Conservation (phyloP, 1,140 invertebrate genomes). For the Caenorhabditis latens region DNA sequence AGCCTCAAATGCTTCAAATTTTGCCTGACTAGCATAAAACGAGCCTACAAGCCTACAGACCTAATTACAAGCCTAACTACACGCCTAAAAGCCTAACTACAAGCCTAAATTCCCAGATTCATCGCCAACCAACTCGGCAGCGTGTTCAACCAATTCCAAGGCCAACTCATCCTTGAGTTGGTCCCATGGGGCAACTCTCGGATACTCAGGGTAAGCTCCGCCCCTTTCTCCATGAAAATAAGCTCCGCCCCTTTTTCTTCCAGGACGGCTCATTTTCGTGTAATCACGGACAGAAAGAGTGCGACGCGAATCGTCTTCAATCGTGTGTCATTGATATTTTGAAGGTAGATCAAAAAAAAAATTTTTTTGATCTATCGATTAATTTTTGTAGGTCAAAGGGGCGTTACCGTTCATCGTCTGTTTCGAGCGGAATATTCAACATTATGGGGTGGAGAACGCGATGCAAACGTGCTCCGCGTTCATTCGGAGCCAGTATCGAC, state of each 20-base stretch:
- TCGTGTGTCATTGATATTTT: slow-evolving; percentile 75
- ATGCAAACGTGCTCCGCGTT: slow-evolving; percentile 74
- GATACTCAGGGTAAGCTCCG: slow-evolving; percentile 69
- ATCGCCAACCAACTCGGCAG: slow-evolving; percentile 74
- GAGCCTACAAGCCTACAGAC: too few species aligned
- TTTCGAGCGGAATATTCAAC: slow-evolving; percentile 71
- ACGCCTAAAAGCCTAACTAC: too few species aligned
- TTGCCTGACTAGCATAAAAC: too few species aligned
- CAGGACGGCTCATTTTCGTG: slow-evolving; percentile 76
- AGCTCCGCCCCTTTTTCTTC: slow-evolving; percentile 11
- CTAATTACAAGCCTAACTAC: too few species aligned
- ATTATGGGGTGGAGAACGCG: slow-evolving; percentile 67
- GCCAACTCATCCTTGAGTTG: slow-evolving; percentile 73
- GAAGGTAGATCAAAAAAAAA: slow-evolving; percentile 48
- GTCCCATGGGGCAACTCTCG: slow-evolving; percentile 75
- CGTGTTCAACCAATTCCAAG: slow-evolving; percentile 71
- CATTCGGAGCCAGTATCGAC: slow-evolving; percentile 72
- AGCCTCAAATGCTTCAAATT: too few species aligned
- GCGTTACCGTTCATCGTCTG: slow-evolving; percentile 76
- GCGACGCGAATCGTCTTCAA: slow-evolving; percentile 76
- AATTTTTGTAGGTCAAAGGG: slow-evolving; percentile 61
- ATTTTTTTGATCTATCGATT: neutral
- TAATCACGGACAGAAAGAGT: slow-evolving; percentile 77
- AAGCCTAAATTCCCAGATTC: slow-evolving; percentile 61
- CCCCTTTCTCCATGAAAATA: neutral